Evolutionary conservation across 2,888 invertebrate species (phyloP).

Genomic region (Epinotia ramella): DNA sequence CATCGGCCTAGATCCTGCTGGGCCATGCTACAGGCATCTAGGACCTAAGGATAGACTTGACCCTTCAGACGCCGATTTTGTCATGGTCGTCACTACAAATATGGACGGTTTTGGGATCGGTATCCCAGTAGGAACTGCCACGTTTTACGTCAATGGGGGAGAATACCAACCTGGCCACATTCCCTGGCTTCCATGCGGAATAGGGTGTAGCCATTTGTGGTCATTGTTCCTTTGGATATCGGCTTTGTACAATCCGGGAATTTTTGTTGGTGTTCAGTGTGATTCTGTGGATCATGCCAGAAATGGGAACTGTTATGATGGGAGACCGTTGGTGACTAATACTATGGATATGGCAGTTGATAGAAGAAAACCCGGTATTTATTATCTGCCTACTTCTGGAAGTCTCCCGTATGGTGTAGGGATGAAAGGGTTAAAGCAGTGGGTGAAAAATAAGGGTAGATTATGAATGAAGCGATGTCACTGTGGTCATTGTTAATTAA

Average conservation of each 20-base stretch:
- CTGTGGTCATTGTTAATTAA: too few relatives aligned
- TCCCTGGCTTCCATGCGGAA: slow-evolving; percentile 58
- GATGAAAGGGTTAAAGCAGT: slow-evolving; percentile 62
- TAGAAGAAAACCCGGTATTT: slow-evolving; percentile 58
- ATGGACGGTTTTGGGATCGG: slow-evolving; percentile 52
- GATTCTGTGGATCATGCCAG: slow-evolving; percentile 64
- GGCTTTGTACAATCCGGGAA: slow-evolving; percentile 57
- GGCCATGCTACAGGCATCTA: slow-evolving; percentile 53
- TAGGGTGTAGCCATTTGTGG: slow-evolving; percentile 62
- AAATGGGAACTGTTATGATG: slow-evolving; percentile 58
- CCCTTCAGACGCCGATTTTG: slow-evolving; percentile 52
- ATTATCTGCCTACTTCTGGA: slow-evolving; percentile 60
- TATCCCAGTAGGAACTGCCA: slow-evolving; percentile 51
- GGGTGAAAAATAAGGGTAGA: slow-evolving; percentile 42
- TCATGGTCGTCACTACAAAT: slow-evolving; percentile 50
- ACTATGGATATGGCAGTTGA: slow-evolving; percentile 56
- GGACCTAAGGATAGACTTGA: slow-evolving; percentile 51
- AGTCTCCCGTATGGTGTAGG: slow-evolving; percentile 59
- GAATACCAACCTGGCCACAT: slow-evolving; percentile 66
- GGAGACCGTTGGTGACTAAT: slow-evolving; percentile 58
- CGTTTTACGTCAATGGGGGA: slow-evolving; percentile 57
- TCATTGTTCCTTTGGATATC: slow-evolving; percentile 61
- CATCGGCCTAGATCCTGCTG: slow-evolving; percentile 52
- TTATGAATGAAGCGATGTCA: background rate
- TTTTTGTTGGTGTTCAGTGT: slow-evolving; percentile 63